Evolutionary conservation across 2,113 vertebrate genomes (phyloP), one percentile per base, ranked within the genome.

Genomic region (Oenanthe melanoleuca): DNA sequence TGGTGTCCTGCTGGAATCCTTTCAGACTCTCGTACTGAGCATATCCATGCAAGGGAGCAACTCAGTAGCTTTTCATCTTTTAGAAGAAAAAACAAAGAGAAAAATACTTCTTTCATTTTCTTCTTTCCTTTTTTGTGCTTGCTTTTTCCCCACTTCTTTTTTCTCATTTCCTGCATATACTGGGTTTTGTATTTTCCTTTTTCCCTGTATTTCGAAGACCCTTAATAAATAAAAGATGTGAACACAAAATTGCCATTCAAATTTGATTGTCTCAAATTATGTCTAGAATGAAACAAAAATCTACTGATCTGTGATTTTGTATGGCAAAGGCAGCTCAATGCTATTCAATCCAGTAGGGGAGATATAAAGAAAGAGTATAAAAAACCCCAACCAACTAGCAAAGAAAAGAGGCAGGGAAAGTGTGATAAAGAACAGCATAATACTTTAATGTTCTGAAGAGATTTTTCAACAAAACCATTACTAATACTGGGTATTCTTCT

Each of bases 191-290:
- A 94, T 92, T 86, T 96, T 80, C 79, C 65, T 80, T 90, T 93
- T 59, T 28, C 86, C 92, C 50, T 95, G 74, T 96, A 95, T 96
- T 97, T 97, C 0, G 1, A 95, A 97, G 95, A 95, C 86, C 20
- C 29, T 95, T 97, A 97, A 97, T 98, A 97, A 98, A 97, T 96
- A 97, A 98, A 98, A 97, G 92, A 97, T 96, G 93, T 95, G 94
- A 97, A 97, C 95, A 96, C 77, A 91, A 96, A 97, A 97, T 97
- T 97, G 93, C 94, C 96, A 97, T 97, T 98, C 97, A 97, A 96
- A 97, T 97, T 96, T 47, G 79, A 96, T 97, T 96, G 93, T 97
- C 96, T 96, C 91, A 95, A 96, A 95, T 98, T 98, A 97, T 93
- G 93, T 89, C 96, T 96, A 79, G 89, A 96, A 96, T 22, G 95